Conservation (phyloP, 2,888 invertebrate species). For the Cataglyphis livida region DNA sequence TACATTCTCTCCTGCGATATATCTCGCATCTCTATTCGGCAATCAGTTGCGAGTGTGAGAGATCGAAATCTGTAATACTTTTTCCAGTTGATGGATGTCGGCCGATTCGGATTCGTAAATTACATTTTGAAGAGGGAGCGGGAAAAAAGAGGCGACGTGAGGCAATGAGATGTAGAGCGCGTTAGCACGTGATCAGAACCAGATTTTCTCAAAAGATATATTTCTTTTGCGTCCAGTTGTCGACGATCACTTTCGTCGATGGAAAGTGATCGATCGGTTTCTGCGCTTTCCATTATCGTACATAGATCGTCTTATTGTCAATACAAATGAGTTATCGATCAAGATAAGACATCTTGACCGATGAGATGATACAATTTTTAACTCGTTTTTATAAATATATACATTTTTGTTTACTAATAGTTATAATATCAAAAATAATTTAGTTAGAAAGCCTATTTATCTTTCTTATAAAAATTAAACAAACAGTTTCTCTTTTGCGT, state of each 20-base stretch:
- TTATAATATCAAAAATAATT: not conserved
- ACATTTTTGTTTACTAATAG: not conserved
- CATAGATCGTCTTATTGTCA: constrained; percentile 56
- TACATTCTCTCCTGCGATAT: not conserved
- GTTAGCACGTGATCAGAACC: constrained; percentile 70
- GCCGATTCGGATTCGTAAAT: constrained; percentile 70
- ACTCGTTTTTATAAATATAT: not conserved
- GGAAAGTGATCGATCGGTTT: constrained; percentile 73
- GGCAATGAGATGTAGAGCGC: constrained; percentile 37
- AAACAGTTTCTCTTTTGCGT: not conserved
- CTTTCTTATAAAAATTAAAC: not conserved
- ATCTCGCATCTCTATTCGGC: constrained; percentile 46
- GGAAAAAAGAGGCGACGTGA: constrained; percentile 24
- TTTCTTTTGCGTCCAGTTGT: constrained; percentile 62
- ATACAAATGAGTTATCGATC: constrained; percentile 57
- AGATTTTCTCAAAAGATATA: constrained; percentile 73
- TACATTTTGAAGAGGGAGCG: constrained; percentile 71
- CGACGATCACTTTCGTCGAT: constrained; percentile 67
- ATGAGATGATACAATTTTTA: constrained; percentile 17
- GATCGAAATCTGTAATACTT: constrained; percentile 61
- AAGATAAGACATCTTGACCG: constrained; percentile 54
- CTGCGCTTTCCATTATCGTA: constrained; percentile 52
- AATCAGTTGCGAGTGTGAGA: constrained; percentile 57
- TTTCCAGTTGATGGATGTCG: constrained; percentile 71
- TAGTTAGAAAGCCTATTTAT: not conserved